A percentile compares a stretch with the other conserved stretches of the same genome.
These are phyloP conservation scores for Craterocephalus amniculus DNA, from an alignment of 2,797 vertebrate genomes.

Conservation along the genomic window DNA sequence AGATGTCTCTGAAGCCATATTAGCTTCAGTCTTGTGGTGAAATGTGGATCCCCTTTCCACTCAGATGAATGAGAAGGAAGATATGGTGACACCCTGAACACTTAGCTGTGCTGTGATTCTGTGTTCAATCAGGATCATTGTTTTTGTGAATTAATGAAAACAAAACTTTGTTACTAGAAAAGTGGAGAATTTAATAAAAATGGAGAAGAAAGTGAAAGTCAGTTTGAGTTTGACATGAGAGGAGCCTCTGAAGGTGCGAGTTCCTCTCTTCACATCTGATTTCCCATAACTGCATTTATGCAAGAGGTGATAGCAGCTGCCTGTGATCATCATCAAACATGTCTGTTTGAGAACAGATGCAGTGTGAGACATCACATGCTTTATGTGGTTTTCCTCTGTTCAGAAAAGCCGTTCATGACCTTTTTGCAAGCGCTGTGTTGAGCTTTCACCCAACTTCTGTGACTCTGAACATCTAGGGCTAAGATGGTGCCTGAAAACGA, in stretches of 20 bases:
- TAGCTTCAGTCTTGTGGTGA: constrained; percentile 9
- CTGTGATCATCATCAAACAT: constrained; percentile 14
- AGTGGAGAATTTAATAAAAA: constrained; percentile 6
- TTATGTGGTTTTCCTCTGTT: no score
- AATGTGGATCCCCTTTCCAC: constrained; percentile 9
- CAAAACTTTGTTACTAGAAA: constrained; percentile 13
- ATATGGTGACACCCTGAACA: background rate
- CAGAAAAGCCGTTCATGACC: constrained; percentile 42
- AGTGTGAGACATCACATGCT: constrained; percentile 16
- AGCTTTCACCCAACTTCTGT: constrained; percentile 51
- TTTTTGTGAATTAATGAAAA: constrained; percentile 29
- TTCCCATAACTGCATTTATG: constrained; percentile 31
- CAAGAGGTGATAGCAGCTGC: constrained; percentile 40
- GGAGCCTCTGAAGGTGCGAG: background rate
- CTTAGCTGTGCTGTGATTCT: constrained; percentile 7
- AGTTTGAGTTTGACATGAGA: background rate
- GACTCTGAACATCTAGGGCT: constrained; percentile 39
- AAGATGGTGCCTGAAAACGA: constrained; percentile 5
- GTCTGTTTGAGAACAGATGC: constrained; percentile 9
- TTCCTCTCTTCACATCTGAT: constrained; percentile 12
- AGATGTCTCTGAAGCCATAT: constrained; percentile 36
- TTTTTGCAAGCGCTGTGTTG: constrained; percentile 26
- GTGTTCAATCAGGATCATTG: constrained; percentile 8
- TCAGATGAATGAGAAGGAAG: constrained; percentile 6
- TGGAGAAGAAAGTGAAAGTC: background rate